These are phyloP conservation scores for Eupsittula cactorum DNA, from an alignment of 2,113 vertebrate genomes.

Conservation along the genomic window DNA sequence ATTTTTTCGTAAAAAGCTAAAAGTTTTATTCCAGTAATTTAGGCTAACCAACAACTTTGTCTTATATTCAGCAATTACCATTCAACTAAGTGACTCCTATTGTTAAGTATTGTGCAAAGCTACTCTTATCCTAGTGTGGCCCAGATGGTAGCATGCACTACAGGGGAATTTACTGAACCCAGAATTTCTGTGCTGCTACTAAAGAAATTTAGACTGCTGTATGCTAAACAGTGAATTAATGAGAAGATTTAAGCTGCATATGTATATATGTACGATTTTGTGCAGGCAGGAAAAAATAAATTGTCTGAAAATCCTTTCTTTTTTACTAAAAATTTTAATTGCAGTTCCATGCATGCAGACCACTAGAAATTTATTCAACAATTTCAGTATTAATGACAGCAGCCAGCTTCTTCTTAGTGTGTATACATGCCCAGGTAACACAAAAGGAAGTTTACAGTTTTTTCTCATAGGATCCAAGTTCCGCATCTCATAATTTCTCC, in stretches of 20 bases:
- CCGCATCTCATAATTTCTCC: not conserved
- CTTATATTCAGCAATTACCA: not conserved
- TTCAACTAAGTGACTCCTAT: not conserved
- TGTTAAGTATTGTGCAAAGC: not conserved
- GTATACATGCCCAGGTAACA: accelerated
- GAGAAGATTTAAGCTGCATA: not conserved
- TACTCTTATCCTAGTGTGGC: not conserved
- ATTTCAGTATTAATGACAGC: not conserved
- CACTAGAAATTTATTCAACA: not conserved
- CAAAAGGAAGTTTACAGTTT: not conserved
- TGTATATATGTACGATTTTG: not conserved
- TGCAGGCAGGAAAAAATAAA: not conserved
- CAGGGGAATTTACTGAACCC: not conserved
- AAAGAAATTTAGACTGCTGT: not conserved
- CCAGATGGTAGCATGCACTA: not conserved
- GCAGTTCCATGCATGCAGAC: not conserved
- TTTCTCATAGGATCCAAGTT: not conserved
- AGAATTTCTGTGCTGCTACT: not conserved
- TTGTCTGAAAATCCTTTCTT: not conserved
- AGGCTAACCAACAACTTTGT: not conserved
- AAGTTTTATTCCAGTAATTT: not conserved
- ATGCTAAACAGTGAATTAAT: not conserved
- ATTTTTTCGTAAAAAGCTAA: not conserved
- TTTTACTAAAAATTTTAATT: not conserved
- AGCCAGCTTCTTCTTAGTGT: not conserved